Evolutionary conservation across 1,140 invertebrate genomes (phyloP), one percentile per base, ranked within the genome.

Genomic region (Drosophila persimilis): DNA sequence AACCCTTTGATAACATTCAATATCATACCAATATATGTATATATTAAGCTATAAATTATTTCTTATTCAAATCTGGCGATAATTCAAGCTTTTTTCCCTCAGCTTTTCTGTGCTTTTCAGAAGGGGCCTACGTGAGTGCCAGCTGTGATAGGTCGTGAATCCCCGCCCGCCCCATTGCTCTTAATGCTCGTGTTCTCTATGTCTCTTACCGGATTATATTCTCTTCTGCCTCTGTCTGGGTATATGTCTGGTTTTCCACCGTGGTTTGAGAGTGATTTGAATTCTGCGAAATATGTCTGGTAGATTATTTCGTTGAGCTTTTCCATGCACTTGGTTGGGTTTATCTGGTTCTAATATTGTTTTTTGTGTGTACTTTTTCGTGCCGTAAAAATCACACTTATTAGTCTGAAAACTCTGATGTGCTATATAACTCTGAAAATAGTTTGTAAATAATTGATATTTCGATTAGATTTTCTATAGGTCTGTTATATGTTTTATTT

Each of bases 101-200:
- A 45, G 24, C 35, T 31, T 17, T 26, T 29, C 0, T 26, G 47
- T 50, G 46, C 43, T 50, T 15, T 43, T 20, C 20, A 1, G 20
- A 20, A 15, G 29, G 8, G 46, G 47, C 31, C 47, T 50, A 60
- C 58, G 24, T 20, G 29, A 46, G 7, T 29, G 35, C 24, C 29
- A 17, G 44, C 48, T 43, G 29, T 47, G 63, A 56, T 72, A 72
- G 63, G 56, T 67, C 51, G 55, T 31, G 67, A 15, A n/a, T 44
- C 7, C 29, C 7, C 6, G 29, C 7, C 24, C 24, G 24, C 4
- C 24, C 6, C 1, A 51, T 9, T 54, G 39, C 26, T 44, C 22
- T 52, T 31, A 17, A 44, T 35, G 9, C 20, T 20, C 20, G 20
- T 20, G 20, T 39, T 39, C 35, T 39, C 35, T 39, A 39, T 1